Percentiles rank a stretch among this genome's conserved stretches.
phyloP scores from a whole-genome alignment of 2,113 vertebrate species.

The Cryptomyrus ogoouensis region DNA sequence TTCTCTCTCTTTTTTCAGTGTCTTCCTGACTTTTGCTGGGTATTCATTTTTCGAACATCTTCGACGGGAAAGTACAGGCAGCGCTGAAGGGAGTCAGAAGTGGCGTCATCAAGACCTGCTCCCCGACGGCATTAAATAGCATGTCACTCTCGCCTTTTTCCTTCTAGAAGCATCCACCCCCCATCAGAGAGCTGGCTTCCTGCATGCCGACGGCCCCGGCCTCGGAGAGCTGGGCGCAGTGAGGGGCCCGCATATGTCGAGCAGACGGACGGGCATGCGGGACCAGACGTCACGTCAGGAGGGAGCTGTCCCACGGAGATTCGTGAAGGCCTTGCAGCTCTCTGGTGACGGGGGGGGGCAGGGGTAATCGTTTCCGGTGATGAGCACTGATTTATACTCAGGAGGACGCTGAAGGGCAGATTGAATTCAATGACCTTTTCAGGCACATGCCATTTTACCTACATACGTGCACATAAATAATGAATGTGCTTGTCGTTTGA shows the following conservation, averaged over 20 bases:
- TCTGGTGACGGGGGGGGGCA: background rate
- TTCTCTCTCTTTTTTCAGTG: background rate
- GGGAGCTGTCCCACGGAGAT: background rate
- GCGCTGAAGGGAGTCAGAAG: background rate
- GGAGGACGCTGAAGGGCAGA: background rate
- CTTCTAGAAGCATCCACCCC: background rate
- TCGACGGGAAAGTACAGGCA: background rate
- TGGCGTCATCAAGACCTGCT: background rate
- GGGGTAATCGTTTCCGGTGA: background rate
- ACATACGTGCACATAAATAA: slow-evolving; percentile 30
- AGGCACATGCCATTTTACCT: slow-evolving; percentile 10
- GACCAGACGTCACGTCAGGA: background rate
- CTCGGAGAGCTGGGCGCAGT: background rate
- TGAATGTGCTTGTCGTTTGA: slow-evolving; percentile 23
- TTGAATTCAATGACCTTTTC: slow-evolving; percentile 32
- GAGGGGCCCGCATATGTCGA: background rate
- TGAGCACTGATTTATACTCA: slow-evolving; percentile 2
- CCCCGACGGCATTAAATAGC: background rate
- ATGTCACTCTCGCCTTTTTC: background rate
- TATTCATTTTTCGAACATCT: background rate
- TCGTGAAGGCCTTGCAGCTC: background rate
- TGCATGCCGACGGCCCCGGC: background rate
- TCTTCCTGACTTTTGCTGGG: background rate
- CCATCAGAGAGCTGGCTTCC: background rate
- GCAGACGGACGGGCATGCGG: slow-evolving; percentile 8